Evolutionary conservation across 2,797 vertebrate species (phyloP).

Genomic region (Ceyx erithaca): DNA sequence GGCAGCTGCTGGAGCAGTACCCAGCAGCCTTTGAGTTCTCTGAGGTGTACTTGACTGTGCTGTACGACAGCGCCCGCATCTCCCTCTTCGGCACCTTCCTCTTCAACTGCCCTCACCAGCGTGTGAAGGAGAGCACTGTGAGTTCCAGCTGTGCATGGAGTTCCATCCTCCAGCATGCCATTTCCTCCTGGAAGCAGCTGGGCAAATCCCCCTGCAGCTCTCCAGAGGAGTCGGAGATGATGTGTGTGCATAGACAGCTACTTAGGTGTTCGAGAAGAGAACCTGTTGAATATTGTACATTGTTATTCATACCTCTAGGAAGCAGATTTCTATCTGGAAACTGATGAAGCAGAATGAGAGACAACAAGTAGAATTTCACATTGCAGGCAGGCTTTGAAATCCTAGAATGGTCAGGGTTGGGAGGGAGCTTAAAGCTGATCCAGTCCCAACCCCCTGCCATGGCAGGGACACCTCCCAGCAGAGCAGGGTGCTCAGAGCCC

Average conservation of each 20-base stretch:
- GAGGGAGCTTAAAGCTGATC: too few relatives aligned
- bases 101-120: constrained; percentile 92
- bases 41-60: constrained; percentile 88
- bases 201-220: neutral
- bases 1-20: constrained; percentile 95
- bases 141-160: constrained; percentile 21
- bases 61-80: constrained; percentile 92
- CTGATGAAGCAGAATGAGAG: neutral
- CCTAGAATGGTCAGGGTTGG: too few relatives aligned
- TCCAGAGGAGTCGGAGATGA: neutral
- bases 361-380: neutral
- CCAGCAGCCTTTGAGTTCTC: constrained; percentile 96
- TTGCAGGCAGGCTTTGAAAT: neutral
- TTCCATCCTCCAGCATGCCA: neutral
- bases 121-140: constrained; percentile 89
- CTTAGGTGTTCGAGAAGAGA: neutral
- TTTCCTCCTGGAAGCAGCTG: neutral
- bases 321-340: neutral
- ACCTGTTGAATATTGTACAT: neutral
- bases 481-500: too few relatives aligned
- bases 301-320: neutral
- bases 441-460: too few relatives aligned
- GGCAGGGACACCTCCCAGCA: too few relatives aligned
- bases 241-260: neutral
- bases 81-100: constrained; percentile 96